Evolutionary conservation across 2,113 vertebrate genomes (phyloP).

Genomic region (Psilopsiagon aymara): DNA sequence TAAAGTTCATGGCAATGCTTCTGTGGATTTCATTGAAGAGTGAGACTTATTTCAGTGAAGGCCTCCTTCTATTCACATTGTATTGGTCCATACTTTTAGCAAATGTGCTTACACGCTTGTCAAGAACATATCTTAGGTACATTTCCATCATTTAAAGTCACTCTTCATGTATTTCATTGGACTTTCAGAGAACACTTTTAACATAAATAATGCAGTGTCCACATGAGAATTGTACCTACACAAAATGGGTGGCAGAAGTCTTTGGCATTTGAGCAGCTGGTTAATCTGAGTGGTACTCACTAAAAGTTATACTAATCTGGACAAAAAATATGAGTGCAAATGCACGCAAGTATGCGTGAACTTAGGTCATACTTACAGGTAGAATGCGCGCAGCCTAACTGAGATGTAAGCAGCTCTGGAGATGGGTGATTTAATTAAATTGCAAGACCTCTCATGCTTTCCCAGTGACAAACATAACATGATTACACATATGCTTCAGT

Average conservation of each 20-base stretch:
- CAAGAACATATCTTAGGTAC: background rate
- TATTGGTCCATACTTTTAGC: background rate
- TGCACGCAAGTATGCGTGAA: background rate
- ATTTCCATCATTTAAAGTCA: background rate
- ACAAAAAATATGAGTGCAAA: background rate
- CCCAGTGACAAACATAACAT: background rate
- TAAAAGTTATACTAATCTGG: background rate
- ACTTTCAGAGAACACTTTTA: background rate
- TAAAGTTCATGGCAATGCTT: background rate
- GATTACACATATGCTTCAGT: background rate
- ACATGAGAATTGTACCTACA: background rate
- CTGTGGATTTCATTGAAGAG: background rate
- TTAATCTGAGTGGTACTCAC: background rate
- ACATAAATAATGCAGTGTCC: background rate
- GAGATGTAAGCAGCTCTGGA: background rate
- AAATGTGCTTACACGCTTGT: background rate
- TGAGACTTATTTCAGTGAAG: background rate
- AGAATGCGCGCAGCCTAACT: background rate
- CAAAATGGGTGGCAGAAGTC: background rate
- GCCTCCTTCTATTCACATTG: background rate
- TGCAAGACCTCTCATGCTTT: background rate
- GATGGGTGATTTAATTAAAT: background rate
- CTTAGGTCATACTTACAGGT: background rate
- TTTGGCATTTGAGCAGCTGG: background rate
- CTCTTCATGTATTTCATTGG: background rate